Percentiles rank a stretch among this genome's conserved stretches.
Conservation (phyloP, 2,888 invertebrate genomes). For the Hirudinaria manillensis region DNA sequence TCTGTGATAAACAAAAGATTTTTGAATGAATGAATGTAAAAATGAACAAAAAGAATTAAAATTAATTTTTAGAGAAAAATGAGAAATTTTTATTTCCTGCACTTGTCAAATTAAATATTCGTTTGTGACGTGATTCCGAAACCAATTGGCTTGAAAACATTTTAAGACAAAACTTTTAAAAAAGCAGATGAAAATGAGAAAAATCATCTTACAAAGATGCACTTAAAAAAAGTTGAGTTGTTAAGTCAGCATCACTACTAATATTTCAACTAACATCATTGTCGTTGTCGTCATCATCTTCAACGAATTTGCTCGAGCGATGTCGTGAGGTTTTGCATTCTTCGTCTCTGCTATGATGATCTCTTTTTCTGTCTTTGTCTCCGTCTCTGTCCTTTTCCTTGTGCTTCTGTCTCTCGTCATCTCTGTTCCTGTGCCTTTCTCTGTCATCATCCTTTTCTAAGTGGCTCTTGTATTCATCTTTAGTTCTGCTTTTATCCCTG, state of each 20-base stretch:
- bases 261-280: not conserved
- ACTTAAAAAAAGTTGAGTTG: not conserved
- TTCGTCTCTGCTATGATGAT: not conserved
- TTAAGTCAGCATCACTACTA: not conserved
- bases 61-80: too few relatives aligned
- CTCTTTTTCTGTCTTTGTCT: slow-evolving; percentile 7
- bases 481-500: not conserved
- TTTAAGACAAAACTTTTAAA: too few relatives aligned
- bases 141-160: too few relatives aligned
- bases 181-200: too few relatives aligned
- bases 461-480: not conserved
- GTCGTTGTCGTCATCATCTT: not conserved
- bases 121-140: too few relatives aligned
- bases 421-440: not conserved
- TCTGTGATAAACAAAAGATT: too few relatives aligned
- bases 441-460: not conserved
- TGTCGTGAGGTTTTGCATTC: not conserved
- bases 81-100: too few relatives aligned
- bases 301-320: not conserved
- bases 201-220: too few relatives aligned
- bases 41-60: too few relatives aligned
- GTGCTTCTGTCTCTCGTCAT: not conserved
- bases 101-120: too few relatives aligned
- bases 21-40: too few relatives aligned
- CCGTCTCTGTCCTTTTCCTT: not conserved